Percentiles rank a stretch among this genome's conserved stretches.
Conservation (phyloP, 1,140 invertebrate species). For the Lanistes nyassanus region DNA sequence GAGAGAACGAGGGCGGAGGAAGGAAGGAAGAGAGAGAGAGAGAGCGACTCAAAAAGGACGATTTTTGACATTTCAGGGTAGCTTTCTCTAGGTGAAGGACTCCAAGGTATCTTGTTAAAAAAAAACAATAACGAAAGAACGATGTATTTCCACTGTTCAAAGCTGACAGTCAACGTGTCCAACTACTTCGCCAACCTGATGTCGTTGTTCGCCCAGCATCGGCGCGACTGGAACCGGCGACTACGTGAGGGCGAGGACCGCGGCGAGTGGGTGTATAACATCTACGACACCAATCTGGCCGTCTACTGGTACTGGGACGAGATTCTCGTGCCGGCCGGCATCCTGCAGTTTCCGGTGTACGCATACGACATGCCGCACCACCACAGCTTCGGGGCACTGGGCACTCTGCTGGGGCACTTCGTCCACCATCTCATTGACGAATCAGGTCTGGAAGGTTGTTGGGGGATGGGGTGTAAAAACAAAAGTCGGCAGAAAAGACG, state of each 20-base stretch:
- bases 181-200: slow-evolving; percentile 55
- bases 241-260: slow-evolving; percentile 39
- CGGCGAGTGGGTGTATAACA: slow-evolving; percentile 41
- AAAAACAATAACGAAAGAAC: no score
- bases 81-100: no score
- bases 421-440: slow-evolving; percentile 45
- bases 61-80: no score
- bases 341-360: slow-evolving; percentile 53
- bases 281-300: slow-evolving; percentile 38
- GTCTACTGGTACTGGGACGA: slow-evolving; percentile 54
- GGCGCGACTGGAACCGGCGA: slow-evolving; percentile 38
- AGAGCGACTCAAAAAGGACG: neutral
- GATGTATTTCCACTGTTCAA: no score
- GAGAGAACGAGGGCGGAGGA: slow-evolving; percentile 6
- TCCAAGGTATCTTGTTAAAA: no score
- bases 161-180: slow-evolving; percentile 47
- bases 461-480: neutral
- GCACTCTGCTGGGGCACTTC: slow-evolving; percentile 39
- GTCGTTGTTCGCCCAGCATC: slow-evolving; percentile 37
- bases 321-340: slow-evolving; percentile 50
- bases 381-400: slow-evolving; percentile 46
- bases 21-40: neutral
- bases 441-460: slow-evolving; percentile 32
- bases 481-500: neutral
- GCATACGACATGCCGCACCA: slow-evolving; percentile 35